phyloP scores from a whole-genome alignment of 2,113 vertebrate genomes.

The Thymallus thymallus region DNA sequence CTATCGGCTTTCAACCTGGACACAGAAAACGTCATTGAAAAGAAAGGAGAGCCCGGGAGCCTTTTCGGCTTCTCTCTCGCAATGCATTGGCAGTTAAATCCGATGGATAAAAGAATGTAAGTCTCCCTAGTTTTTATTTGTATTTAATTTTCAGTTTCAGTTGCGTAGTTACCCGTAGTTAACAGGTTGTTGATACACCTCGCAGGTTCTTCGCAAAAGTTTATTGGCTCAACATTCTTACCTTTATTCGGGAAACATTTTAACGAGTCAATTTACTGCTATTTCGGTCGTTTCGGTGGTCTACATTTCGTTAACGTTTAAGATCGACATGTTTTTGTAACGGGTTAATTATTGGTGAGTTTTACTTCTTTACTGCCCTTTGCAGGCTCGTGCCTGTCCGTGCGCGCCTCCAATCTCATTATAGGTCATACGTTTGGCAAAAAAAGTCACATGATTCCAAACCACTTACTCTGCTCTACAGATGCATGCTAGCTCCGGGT shows the following conservation, averaged over 20 bases:
- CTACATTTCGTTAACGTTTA: neutral
- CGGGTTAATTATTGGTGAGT: constrained; percentile 43
- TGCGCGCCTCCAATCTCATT: neutral
- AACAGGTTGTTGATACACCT: too few species aligned
- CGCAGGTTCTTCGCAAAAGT: neutral
- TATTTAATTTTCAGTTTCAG: neutral
- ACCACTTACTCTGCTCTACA: neutral
- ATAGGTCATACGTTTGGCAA: too few species aligned
- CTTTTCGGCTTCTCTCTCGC: constrained; percentile 94
- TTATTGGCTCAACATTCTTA: too few species aligned
- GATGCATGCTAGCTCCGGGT: too few species aligned
- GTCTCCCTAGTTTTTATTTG: constrained; percentile 30
- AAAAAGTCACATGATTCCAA: neutral
- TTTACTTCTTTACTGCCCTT: neutral
- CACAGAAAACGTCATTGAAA: constrained; percentile 74
- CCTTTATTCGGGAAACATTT: neutral
- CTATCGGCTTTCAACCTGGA: constrained; percentile 88
- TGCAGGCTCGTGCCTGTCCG: neutral
- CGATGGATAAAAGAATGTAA: constrained; percentile 84
- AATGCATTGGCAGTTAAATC: constrained; percentile 86
- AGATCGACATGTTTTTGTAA: neutral
- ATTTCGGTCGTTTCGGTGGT: neutral
- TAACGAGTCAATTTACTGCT: neutral
- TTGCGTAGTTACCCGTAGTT: too few species aligned
- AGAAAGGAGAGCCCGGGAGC: constrained; percentile 77